Evolutionary conservation across 2,113 vertebrate species (phyloP).

Genomic region (Pithys albifrons): DNA sequence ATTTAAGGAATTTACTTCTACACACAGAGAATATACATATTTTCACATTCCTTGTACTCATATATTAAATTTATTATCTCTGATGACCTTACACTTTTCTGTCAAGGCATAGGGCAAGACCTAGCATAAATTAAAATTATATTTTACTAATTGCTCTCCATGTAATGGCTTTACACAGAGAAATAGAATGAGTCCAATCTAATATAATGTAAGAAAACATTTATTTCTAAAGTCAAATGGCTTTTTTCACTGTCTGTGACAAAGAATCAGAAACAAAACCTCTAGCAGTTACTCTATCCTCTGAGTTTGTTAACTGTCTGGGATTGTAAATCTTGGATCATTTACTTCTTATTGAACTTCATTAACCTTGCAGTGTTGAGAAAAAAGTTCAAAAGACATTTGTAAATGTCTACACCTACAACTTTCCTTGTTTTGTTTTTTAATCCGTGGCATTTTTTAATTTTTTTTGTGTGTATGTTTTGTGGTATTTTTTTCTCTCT

Average conservation of each 20-base stretch:
- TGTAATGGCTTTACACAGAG: neutral
- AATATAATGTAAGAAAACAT: neutral
- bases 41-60: neutral
- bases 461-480: neutral
- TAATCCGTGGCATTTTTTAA: neutral
- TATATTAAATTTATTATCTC: neutral
- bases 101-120: neutral
- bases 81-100: neutral
- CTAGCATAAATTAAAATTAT: conserved; percentile 11
- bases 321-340: neutral
- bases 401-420: neutral
- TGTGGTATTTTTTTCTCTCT: neutral
- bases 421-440: neutral
- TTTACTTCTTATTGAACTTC: neutral
- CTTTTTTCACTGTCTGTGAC: neutral
- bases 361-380: neutral
- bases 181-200: neutral
- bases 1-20: neutral
- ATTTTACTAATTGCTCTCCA: neutral
- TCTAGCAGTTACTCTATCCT: neutral
- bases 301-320: neutral
- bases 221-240: conserved; percentile 4
- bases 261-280: neutral
- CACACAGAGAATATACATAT: neutral
- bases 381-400: neutral